phyloP scores from a whole-genome alignment of 2,113 vertebrate species.

The Ovibos moschatus region DNA sequence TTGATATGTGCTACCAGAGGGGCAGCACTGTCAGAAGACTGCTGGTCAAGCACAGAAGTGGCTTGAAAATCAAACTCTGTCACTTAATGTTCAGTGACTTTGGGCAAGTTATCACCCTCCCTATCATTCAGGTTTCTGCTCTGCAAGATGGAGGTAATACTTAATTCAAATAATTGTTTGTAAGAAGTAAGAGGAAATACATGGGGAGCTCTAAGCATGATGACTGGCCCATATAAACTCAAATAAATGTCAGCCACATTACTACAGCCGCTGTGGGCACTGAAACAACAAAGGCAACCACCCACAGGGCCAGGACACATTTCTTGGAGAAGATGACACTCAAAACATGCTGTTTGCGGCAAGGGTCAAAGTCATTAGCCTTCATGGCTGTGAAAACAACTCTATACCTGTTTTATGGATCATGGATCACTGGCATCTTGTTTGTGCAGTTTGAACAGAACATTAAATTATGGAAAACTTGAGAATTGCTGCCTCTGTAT shows the following conservation, averaged over 20 bases:
- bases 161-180: background rate
- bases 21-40: background rate
- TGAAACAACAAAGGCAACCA: background rate
- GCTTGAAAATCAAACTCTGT: background rate
- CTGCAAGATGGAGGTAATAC: background rate
- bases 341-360: background rate
- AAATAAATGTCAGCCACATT: background rate
- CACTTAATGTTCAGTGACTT: background rate
- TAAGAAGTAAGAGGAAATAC: background rate
- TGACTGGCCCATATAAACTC: background rate
- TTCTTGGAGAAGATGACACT: background rate
- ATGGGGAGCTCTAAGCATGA: background rate
- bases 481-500: conserved; percentile 35
- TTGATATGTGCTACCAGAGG: background rate
- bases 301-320: background rate
- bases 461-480: conserved; percentile 53
- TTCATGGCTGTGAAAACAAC: conserved; percentile 9
- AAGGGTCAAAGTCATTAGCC: background rate
- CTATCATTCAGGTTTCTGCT: background rate
- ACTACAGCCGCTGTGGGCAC: background rate
- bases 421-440: conserved; percentile 1
- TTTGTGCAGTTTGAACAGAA: conserved; percentile 52
- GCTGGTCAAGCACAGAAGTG: background rate
- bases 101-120: background rate
- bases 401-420: conserved; percentile 45